phyloP scores from a whole-genome alignment of 2,888 invertebrate genomes.

The Hylaea fasciaria region DNA sequence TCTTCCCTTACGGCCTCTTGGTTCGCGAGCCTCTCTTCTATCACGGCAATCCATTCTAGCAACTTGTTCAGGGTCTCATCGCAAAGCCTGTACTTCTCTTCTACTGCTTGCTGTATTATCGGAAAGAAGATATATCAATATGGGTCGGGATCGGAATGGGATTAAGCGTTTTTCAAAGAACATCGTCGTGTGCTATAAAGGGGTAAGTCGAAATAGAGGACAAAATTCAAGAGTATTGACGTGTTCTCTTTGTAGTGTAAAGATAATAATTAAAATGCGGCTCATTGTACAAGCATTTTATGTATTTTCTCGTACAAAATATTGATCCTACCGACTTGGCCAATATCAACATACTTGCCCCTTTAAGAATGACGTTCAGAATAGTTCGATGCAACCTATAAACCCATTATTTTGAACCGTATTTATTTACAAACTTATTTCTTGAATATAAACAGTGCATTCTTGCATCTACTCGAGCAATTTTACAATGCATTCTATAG shows the following conservation, averaged over 20 bases:
- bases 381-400: conserved; percentile 12
- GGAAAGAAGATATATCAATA: conserved; percentile 42
- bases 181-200: conserved; percentile 12
- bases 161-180: conserved; percentile 20
- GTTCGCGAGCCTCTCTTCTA: conserved; percentile 93
- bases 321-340: background rate
- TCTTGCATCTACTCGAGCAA: conserved; percentile 45
- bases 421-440: conserved; percentile 28
- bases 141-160: background rate
- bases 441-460: conserved; percentile 34
- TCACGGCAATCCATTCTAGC: conserved; percentile 93
- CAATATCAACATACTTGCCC: conserved; percentile 11
- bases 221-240: too few species aligned
- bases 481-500: conserved; percentile 53
- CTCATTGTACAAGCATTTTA: too few species aligned
- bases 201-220: conserved; percentile 4
- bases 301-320: too few species aligned
- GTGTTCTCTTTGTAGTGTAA: too few species aligned
- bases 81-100: conserved; percentile 96
- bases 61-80: conserved; percentile 94
- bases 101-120: conserved; percentile 93
- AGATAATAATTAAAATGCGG: too few species aligned
- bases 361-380: conserved; percentile 15
- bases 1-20: conserved; percentile 95
- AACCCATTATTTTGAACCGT: conserved; percentile 8